Conservation (phyloP, 2,888 invertebrate genomes). For the Conistra vaccinii region DNA sequence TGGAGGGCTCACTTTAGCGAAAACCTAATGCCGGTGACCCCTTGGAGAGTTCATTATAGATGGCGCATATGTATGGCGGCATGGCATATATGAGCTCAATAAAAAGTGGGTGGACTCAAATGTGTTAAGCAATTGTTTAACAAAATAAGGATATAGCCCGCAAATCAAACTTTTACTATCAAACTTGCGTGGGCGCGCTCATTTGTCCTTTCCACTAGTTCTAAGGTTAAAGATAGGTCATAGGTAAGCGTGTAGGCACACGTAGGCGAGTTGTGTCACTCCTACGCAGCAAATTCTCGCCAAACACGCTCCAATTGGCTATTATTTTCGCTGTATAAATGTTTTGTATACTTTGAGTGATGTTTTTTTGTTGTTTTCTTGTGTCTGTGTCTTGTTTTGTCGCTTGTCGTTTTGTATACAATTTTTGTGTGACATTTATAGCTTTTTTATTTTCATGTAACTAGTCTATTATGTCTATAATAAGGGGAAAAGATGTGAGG, state of each 20-base stretch:
- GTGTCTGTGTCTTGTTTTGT: neutral
- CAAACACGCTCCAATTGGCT: conserved; percentile 32
- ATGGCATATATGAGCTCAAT: too few relatives aligned
- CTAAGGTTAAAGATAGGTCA: conserved; percentile 43
- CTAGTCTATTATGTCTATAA: neutral
- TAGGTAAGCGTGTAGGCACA: conserved; percentile 25
- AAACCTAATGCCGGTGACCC: too few relatives aligned
- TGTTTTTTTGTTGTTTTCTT: conserved; percentile 12
- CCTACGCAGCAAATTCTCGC: conserved; percentile 30
- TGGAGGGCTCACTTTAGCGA: too few relatives aligned
- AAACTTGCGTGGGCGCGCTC: conserved; percentile 15
- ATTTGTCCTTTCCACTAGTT: neutral
- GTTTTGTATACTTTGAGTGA: neutral
- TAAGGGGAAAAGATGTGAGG: neutral
- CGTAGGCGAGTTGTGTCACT: conserved; percentile 52
- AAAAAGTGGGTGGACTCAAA: too few relatives aligned
- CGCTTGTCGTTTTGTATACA: neutral
- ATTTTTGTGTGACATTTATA: neutral
- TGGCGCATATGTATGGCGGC: too few relatives aligned
- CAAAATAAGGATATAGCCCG: neutral
- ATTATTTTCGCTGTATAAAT: conserved; percentile 9
- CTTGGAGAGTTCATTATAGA: too few relatives aligned
- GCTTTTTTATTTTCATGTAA: neutral
- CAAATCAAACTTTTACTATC: neutral
- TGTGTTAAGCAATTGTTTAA: too few relatives aligned